A percentile compares a stretch with the other conserved stretches of the same genome.
These are phyloP conservation scores for Sitta carolinensis DNA, from an alignment of 2,797 vertebrate genomes.

Conservation along the genomic window DNA sequence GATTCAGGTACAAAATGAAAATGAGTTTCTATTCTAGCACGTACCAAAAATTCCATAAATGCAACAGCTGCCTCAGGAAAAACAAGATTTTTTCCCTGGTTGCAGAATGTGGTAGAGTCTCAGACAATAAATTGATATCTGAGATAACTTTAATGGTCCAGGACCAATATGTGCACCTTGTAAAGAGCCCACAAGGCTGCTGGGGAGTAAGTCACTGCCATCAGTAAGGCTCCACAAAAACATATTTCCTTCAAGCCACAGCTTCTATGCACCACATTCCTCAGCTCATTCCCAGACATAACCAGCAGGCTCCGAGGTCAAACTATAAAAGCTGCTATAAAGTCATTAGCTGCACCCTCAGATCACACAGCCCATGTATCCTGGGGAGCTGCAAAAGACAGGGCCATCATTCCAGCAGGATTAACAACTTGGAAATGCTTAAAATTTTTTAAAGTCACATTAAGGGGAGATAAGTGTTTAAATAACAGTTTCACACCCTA, in stretches of 20 bases:
- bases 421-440: not conserved
- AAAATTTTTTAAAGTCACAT: too few relatives aligned
- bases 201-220: not conserved
- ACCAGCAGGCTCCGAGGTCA: not conserved
- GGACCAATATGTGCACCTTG: not conserved
- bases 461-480: not conserved
- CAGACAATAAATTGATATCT: not conserved
- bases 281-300: not conserved
- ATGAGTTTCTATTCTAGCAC: conserved; percentile 1
- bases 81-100: not conserved
- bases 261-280: not conserved
- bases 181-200: not conserved
- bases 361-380: fast-evolving
- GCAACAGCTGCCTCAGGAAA: conserved; percentile 3
- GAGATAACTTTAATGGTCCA: not conserved
- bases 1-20: conserved; percentile 24
- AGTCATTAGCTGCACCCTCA: not conserved
- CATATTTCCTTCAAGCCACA: not conserved
- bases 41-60: conserved; percentile 3
- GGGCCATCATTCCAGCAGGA: not conserved
- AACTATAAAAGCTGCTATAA: not conserved
- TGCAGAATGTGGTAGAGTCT: not conserved
- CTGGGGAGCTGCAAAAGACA: not conserved
- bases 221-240: not conserved
- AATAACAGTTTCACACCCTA: not conserved